phyloP scores from a whole-genome alignment of 2,888 invertebrate species.

The Tenthredo livida region DNA sequence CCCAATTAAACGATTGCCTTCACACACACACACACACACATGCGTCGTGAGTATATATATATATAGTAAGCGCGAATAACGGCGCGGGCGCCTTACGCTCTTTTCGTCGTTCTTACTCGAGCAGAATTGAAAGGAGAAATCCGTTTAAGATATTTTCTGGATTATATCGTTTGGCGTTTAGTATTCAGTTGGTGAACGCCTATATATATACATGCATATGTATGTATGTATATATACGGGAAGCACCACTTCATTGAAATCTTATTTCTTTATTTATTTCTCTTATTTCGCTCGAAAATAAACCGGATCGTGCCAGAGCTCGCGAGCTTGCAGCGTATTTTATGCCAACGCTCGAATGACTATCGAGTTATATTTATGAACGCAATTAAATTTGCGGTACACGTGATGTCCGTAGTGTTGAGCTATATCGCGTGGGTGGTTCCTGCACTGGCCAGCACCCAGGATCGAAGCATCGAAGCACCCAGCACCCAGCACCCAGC shows the following conservation, averaged over 20 bases:
- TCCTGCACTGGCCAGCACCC: constrained; percentile 24
- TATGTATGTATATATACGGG: not conserved
- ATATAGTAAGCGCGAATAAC: not conserved
- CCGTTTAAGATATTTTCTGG: constrained; percentile 32
- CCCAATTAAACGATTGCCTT: constrained; percentile 19
- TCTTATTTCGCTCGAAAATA: constrained; percentile 27
- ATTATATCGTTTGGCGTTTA: constrained; percentile 20
- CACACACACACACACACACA: not conserved
- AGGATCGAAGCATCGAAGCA: not conserved
- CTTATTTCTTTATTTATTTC: constrained; percentile 2
- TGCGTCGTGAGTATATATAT: not conserved
- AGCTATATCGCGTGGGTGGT: constrained; percentile 61
- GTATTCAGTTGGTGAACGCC: not conserved
- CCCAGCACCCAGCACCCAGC: not conserved
- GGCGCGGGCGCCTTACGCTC: not conserved
- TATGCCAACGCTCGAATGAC: constrained; percentile 45
- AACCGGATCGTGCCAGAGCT: constrained; percentile 33
- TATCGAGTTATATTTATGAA: constrained; percentile 70
- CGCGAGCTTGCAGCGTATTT: constrained; percentile 35
- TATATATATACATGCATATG: too few species aligned
- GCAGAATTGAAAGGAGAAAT: constrained; percentile 39
- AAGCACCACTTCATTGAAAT: constrained; percentile 42
- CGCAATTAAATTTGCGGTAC: constrained; percentile 73
- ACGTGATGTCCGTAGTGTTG: constrained; percentile 62
- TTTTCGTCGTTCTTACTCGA: not conserved